These are phyloP conservation scores for Cydia fagiglandana DNA, from an alignment of 1,140 invertebrate species.

Conservation along the genomic window DNA sequence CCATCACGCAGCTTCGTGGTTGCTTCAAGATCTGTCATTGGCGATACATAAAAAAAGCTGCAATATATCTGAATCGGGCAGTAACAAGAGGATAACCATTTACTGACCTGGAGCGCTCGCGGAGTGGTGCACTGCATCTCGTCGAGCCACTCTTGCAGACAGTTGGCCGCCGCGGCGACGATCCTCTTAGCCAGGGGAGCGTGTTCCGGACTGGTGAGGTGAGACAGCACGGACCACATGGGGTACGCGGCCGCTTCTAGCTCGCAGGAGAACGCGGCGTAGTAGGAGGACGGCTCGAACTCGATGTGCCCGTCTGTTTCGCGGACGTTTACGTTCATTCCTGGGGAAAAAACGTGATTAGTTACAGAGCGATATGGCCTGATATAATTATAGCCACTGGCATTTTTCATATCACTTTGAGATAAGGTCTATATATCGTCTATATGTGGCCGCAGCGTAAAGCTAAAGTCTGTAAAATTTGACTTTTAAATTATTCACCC, in stretches of 20 bases:
- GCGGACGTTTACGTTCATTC: conserved; percentile 97
- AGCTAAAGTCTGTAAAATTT: too few species aligned
- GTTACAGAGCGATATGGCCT: too few species aligned
- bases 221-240: conserved; percentile 97
- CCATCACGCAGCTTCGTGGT: too few species aligned
- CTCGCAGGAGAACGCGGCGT: conserved; percentile 97
- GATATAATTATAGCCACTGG: too few species aligned
- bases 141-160: conserved; percentile 92
- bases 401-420: too few species aligned
- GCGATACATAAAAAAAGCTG: too few species aligned
- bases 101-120: conserved; percentile 76
- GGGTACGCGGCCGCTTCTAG: conserved; percentile 97
- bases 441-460: too few species aligned
- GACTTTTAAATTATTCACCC: too few species aligned
- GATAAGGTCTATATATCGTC: too few species aligned
- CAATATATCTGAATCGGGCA: too few species aligned
- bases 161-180: conserved; percentile 85
- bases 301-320: conserved; percentile 95
- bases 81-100: too few species aligned
- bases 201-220: conserved; percentile 87
- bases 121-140: conserved; percentile 87
- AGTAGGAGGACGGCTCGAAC: conserved; percentile 98
- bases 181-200: conserved; percentile 87
- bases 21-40: too few species aligned
- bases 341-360: conserved; percentile 71